phyloP scores from a whole-genome alignment of 2,113 vertebrate genomes.

The Eulemur rufifrons region DNA sequence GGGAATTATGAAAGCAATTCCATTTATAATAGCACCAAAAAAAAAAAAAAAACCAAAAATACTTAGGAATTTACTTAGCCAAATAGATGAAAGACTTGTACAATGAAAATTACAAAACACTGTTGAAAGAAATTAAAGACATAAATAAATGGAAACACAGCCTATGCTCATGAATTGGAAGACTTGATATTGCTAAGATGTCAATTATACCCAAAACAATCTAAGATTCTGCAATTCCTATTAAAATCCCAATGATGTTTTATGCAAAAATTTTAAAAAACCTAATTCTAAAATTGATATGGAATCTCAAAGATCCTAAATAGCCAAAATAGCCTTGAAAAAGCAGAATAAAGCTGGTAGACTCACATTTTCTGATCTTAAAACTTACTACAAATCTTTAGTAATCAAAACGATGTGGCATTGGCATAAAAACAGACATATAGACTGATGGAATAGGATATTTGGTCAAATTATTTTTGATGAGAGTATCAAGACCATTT shows the following conservation, averaged over 20 bases:
- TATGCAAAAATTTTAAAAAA: background rate
- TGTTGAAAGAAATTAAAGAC: background rate
- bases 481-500: background rate
- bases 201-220: background rate
- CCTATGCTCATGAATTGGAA: background rate
- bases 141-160: background rate
- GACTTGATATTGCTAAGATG: background rate
- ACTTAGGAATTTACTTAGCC: background rate
- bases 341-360: background rate
- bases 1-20: background rate
- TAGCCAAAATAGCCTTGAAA: background rate
- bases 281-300: background rate
- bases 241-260: background rate
- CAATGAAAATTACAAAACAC: background rate
- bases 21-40: background rate
- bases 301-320: background rate
- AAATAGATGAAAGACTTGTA: background rate
- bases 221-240: background rate
- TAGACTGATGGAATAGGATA: background rate
- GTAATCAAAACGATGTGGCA: background rate
- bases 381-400: background rate
- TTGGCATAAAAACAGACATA: background rate
- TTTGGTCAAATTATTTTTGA: background rate
- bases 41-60: background rate
- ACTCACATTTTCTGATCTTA: background rate